Base-by-base conservation (phyloP, 2,888 invertebrate species). In the Clivina fossor region DNA sequence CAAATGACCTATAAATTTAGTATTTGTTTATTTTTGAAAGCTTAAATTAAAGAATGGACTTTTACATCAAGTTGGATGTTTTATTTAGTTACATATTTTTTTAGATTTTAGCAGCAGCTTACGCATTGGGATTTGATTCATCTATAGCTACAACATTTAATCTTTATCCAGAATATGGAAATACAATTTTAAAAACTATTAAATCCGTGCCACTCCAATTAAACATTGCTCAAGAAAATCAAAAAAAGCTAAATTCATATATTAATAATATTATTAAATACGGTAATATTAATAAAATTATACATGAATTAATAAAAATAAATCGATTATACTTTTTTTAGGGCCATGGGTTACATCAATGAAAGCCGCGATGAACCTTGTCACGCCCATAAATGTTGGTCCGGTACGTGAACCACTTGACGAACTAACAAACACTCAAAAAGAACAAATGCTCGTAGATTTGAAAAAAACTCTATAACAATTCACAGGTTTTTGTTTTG, bases 101-200 rank as follows among this genome's bases (percentile, higher is more conserved):
- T 41, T 65, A 87, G 86, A 71, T 88, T 18, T 69, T 88, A 55
- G 80, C 82, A 0, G 84, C 84, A 30, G 88, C 83, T 0, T 79
- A 81, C 15, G 73, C 82, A 0, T 68, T 85, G 3, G 90, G 89
- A 32, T 84, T 88, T 63, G 81, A 83, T 64, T 88, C 88, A 2
- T 80, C 82, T 24, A 88, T 90, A 60, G 81, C 85, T 30, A 87
- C 88, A 0, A 77, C 83, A 1, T 78, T 82, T 57, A 90, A 85
- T 67, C 73, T 89, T 60, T 78, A 83, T 64, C 85, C 87, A 1
- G 74, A 77, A 60, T 66, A 80, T 16, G 79, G 80, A 8, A 69
- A 78, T 5, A 72, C 80, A 44, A 84, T 89, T 59, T 63, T 81
- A 41, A 69, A 78, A 9, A 77, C 77, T 19, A 74, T 82, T 3